A percentile compares a stretch with the other conserved stretches of the same genome.
These are phyloP conservation scores for Struthio camelus DNA, from an alignment of 2,113 vertebrate species.

Conservation along the genomic window DNA sequence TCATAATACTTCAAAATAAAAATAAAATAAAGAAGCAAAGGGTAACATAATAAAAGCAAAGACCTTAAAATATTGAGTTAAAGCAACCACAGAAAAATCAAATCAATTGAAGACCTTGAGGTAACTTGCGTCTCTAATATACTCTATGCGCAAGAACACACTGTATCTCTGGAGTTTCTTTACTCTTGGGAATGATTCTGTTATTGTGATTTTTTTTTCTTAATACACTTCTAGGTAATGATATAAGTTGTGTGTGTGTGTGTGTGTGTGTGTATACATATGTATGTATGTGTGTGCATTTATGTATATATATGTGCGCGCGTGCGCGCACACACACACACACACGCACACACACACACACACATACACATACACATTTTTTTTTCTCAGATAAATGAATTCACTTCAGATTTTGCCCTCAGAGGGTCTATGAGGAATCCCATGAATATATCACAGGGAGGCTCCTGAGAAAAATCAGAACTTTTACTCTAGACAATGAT, in stretches of 20 bases:
- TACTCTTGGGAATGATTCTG: slow-evolving; percentile 38
- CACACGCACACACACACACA: no score
- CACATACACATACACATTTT: no score
- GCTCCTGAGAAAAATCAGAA: neutral
- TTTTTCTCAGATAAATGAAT: slow-evolving; percentile 17
- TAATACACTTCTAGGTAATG: slow-evolving; percentile 36
- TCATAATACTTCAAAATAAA: slow-evolving; percentile 26
- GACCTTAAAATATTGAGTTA: slow-evolving; percentile 49
- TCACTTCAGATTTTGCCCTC: slow-evolving; percentile 21
- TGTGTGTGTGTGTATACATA: no score
- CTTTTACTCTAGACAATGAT: neutral
- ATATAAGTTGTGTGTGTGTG: neutral
- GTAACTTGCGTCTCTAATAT: slow-evolving; percentile 51
- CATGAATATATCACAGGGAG: neutral
- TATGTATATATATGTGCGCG: no score
- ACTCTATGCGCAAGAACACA: neutral
- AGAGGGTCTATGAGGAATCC: neutral
- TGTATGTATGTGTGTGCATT: no score
- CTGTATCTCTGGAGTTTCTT: slow-evolving; percentile 17
- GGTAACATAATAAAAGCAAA: neutral
- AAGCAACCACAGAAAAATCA: slow-evolving; percentile 42
- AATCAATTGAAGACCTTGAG: slow-evolving; percentile 58
- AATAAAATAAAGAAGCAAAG: neutral
- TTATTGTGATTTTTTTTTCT: slow-evolving; percentile 56
- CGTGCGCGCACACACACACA: no score